Evolutionary conservation across 2,888 invertebrate species (phyloP), one percentile per base, ranked within the genome.

Genomic region (Loripinus fragilis): DNA sequence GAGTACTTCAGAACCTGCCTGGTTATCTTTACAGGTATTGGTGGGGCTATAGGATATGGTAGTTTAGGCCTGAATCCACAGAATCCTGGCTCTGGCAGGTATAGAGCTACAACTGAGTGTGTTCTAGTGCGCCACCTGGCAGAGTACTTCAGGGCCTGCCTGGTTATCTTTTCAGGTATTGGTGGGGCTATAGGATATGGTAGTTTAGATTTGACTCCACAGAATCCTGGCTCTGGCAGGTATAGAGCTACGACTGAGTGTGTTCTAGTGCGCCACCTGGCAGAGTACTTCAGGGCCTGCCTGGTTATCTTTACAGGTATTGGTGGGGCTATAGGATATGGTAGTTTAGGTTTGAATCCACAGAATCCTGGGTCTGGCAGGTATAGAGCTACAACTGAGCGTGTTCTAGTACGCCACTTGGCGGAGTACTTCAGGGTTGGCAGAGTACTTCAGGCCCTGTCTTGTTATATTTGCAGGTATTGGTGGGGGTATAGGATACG

Each of bases 1-100:
- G 91, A 87, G 48, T 90, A 82, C 88, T 94, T 94, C n/a, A n/a
- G n/a, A n/a, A n/a, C n/a, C n/a, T n/a, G n/a, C n/a, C n/a, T n/a
- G n/a, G n/a, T n/a, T n/a, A n/a, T n/a, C n/a, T n/a, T n/a, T n/a
- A n/a, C n/a, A n/a, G n/a, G n/a, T n/a, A n/a, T n/a, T n/a, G n/a
- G 92, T 38, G 90, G 92, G n/a, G 89, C 90, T 42, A 80, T 87
- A 78, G 94, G 94, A 23, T 85, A 89, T 17, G 92, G 93, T 25
- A 95, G 95, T 81, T 89, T 95, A 15, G 95, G 94, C 38, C 91
- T 95, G 77, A 93, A 94, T 81, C 84, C 94, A 17, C 89, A 92
- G 71, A 95, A 93, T 88, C 83, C 93, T 23, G 92, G 94, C n/a
- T 89, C 94, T 10, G 93, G 94, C 0, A 93, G 94, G 81, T 92